Evolutionary conservation across 2,113 vertebrate genomes (phyloP).

Genomic region (Ginglymostoma cirratum): DNA sequence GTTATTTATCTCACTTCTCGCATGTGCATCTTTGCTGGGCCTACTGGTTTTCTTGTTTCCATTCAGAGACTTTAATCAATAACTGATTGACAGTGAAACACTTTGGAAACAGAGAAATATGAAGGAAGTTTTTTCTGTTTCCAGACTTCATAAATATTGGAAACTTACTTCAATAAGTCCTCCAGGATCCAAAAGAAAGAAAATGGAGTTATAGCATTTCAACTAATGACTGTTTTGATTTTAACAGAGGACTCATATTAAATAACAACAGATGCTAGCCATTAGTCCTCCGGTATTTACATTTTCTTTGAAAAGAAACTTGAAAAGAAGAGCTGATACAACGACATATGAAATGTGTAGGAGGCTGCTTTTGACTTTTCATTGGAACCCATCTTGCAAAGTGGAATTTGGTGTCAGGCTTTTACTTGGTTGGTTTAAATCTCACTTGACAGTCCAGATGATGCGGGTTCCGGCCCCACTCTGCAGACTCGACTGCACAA

Average conservation of each 20-base stretch:
- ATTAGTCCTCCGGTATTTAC: neutral
- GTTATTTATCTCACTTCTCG: neutral
- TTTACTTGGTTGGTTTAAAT: neutral
- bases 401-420: neutral
- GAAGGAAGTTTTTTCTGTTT: neutral
- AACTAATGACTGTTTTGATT: neutral
- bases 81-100: neutral
- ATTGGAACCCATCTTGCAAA: neutral
- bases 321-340: constrained; percentile 42
- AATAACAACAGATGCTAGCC: neutral
- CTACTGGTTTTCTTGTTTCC: neutral
- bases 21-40: neutral
- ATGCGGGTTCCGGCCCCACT: neutral
- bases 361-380: neutral
- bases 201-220: neutral
- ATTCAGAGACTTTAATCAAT: neutral
- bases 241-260: neutral
- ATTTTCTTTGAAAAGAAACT: neutral
- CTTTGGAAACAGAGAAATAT: neutral
- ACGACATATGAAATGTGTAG: constrained; percentile 39
- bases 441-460: neutral
- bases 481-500: neutral
- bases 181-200: neutral
- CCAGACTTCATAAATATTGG: neutral
- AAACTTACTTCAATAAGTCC: neutral